Evolutionary conservation across 2,113 vertebrate genomes (phyloP).

Genomic region (Phyllostomus hastatus): DNA sequence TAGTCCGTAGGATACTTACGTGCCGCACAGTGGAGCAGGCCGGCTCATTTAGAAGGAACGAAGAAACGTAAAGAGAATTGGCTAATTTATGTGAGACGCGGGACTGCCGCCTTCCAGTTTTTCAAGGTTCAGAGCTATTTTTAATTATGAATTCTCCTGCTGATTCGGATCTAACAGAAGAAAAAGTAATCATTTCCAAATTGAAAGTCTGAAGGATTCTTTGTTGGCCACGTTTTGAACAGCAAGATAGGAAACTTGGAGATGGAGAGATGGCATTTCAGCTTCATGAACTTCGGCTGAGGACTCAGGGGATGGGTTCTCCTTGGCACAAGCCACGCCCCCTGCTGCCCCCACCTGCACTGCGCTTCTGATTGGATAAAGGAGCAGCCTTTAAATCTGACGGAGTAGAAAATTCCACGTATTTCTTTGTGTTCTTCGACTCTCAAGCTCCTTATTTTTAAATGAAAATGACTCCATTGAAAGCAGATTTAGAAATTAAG

Average conservation of each 20-base stretch:
- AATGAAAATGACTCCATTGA: neutral
- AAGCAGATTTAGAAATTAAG: neutral
- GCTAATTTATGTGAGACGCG: neutral
- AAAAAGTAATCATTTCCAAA: constrained; percentile 40
- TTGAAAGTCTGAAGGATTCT: neutral
- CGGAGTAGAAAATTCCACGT: neutral
- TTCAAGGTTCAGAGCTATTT: constrained; percentile 41
- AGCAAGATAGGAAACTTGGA: neutral
- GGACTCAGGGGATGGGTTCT: too few species aligned
- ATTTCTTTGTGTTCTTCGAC: neutral
- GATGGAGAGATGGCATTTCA: neutral
- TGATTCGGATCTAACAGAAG: constrained; percentile 9
- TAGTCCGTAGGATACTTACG: constrained; percentile 18
- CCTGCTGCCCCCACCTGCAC: neutral
- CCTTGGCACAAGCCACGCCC: neutral
- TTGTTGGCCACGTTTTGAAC: constrained; percentile 1
- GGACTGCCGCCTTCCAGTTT: neutral
- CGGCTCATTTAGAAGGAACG: constrained; percentile 15
- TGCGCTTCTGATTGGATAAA: neutral
- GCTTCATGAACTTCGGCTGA: constrained; percentile 21
- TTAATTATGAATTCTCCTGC: constrained; percentile 57
- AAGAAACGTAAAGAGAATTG: constrained; percentile 21
- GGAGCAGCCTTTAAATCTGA: neutral
- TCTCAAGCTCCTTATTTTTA: neutral
- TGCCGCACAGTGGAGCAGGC: neutral